Evolutionary conservation across 2,888 invertebrate species (phyloP), one percentile per base, ranked within the genome.

Genomic region (Heteromurus nitidus): DNA sequence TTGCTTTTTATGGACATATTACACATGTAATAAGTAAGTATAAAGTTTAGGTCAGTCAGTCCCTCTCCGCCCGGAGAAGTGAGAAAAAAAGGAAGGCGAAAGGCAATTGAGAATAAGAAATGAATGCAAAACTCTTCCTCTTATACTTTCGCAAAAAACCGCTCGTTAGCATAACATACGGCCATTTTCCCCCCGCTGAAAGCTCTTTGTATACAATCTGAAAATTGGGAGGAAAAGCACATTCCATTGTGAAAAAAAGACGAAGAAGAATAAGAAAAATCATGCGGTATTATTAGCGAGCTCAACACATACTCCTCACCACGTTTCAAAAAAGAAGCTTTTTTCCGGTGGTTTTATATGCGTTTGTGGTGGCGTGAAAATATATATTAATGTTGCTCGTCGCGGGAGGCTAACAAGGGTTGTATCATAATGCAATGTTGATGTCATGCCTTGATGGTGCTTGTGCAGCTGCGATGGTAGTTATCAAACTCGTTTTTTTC

Each of bases 371-470:
- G n/a, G n/a, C n/a, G n/a, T n/a, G n/a, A n/a, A n/a, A n/a, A n/a
- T n/a, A n/a, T 50, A 18, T 50, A 18, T 9, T 22, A 3, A 24
- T 64, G 9, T 36, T 36, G 62, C 20, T 22, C 20, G 36, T 64
- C 62, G 18, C 31, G 36, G 24, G 62, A 36, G 31, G 20, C 42
- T 65, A 65, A 42, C 65, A 65, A 47, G 50, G 47, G 55, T 53
- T 53, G 53, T 16, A 65, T 65, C 53, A 65, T 74, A 65, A 65
- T 65, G 74, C 74, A 74, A 36, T 65, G 74, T 65, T 74, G 74
- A 74, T 74, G 74, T 65, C 53, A 53, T 31, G 64, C 11, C 65
- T 74, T 65, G 42, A 65, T 65, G 65, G 65, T 65, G 62, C 65
- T 65, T 65, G 22, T 65, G 42, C 65, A 65, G 65, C 65, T 65